phyloP scores from a whole-genome alignment of 2,888 invertebrate genomes.

The Campoplex nolae region DNA sequence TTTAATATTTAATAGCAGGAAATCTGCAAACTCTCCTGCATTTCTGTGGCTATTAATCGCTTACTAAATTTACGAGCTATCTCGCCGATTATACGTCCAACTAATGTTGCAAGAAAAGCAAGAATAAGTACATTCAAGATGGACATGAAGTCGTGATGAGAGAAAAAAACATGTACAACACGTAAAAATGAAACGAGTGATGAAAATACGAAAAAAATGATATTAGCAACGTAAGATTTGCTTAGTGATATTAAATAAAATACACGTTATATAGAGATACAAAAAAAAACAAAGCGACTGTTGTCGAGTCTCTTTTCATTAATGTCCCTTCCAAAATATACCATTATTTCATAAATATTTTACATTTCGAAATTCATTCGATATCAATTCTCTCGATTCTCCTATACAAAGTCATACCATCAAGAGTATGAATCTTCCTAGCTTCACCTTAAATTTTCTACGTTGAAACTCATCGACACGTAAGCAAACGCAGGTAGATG shows the following conservation, averaged over 20 bases:
- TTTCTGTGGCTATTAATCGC: conserved; percentile 47
- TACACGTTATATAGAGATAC: conserved; percentile 46
- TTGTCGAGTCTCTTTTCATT: conserved; percentile 41
- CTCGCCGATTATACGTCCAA: conserved; percentile 1
- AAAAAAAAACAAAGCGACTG: conserved; percentile 1
- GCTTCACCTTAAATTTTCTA: no score
- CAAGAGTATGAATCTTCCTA: no score
- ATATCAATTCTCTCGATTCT: no score
- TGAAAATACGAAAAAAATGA: conserved; percentile 51
- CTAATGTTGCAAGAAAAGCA: not conserved
- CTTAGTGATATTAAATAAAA: conserved; percentile 68
- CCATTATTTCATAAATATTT: no score
- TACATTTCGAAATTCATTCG: no score
- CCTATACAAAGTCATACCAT: no score
- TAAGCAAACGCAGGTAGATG: no score
- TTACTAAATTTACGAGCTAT: conserved; percentile 40
- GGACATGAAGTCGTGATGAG: conserved; percentile 39
- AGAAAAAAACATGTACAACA: conserved; percentile 68
- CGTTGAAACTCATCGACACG: no score
- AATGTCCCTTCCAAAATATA: conserved; percentile 2
- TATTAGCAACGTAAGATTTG: conserved; percentile 66
- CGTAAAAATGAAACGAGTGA: conserved; percentile 67
- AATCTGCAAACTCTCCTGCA: conserved; percentile 44
- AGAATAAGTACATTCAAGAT: conserved; percentile 30
- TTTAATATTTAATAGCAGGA: not conserved